Base-by-base conservation (phyloP, 2,113 vertebrate genomes). In the Columbina picui region DNA sequence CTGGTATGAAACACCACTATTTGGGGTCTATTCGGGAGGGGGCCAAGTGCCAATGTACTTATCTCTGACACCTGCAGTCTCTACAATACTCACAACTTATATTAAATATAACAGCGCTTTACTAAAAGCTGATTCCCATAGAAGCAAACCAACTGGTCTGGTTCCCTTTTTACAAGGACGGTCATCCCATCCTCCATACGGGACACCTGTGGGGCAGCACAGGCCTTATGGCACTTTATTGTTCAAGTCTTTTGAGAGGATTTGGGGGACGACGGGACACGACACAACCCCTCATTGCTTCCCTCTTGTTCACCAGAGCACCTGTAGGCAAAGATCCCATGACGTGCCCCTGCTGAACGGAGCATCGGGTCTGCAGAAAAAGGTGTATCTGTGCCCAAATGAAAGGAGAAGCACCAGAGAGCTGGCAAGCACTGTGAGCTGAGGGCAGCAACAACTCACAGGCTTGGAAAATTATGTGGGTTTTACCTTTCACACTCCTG, bases 401-500 rank as follows among this genome's bases (percentile, higher is more conserved):
- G 73, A 36, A 53, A 84, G 60, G 36, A 90, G 71, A 64, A 77
- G 59, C 56, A 36, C 60, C 36, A 36, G 38, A 78, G 49, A 77
- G 74, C 23, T 50, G 64, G 85, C 89, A 87, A 82, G 63, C 36
- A 82, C 79, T 77, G 91, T 79, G 92, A 82, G 93, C 94, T 87
- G 91, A 90, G 95, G 97, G 87, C 92, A 96, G 85, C 84, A 91
- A 61, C 77, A 93, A 97, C 85, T 89, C 90, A 93, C 0, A 57
- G 74, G 71, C 73, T 91, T 88, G 91, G 92, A 96, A 96, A 97
- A 97, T 94, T 89, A 94, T 95, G 90, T 30, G 78, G 88, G 93
- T 93, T 94, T 94, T 94, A 97, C 95, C 96, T 96, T 97, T 93
- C 85, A 91, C 96, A 95, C 96, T 97, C 96, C 96, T 90, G 94